Percentiles rank a stretch among this genome's conserved stretches.
Conservation (phyloP, 2,797 vertebrate genomes). For the Coluber constrictor region DNA sequence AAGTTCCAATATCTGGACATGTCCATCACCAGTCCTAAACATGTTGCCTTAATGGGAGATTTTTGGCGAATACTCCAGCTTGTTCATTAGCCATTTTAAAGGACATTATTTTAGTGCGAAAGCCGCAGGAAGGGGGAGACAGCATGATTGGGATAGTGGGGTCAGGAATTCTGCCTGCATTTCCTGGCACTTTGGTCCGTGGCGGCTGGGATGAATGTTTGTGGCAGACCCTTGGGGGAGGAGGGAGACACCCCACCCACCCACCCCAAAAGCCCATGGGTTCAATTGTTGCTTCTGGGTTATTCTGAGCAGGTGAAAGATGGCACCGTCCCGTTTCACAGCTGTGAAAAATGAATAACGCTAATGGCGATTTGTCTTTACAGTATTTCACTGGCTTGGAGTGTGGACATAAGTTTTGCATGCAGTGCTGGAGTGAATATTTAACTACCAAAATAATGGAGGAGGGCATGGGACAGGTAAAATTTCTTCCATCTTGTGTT, state of each 20-base stretch:
- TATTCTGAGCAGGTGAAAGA: neutral
- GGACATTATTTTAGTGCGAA: neutral
- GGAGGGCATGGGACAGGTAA: slow-evolving; percentile 99
- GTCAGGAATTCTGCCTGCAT: neutral
- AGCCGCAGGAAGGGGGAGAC: neutral
- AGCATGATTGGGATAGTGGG: neutral
- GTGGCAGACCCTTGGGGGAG: neutral
- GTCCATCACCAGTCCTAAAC: neutral
- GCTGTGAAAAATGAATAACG: neutral
- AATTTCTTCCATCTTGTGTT: neutral
- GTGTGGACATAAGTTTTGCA: slow-evolving; percentile 99
- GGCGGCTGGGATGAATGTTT: neutral
- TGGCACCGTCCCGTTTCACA: neutral
- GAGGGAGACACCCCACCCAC: neutral
- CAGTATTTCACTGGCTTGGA: slow-evolving; percentile 99
- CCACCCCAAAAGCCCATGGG: neutral
- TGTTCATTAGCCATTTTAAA: neutral
- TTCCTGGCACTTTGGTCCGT: neutral
- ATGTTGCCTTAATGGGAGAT: neutral
- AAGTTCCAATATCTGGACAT: neutral
- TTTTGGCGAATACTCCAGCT: neutral
- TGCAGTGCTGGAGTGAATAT: slow-evolving; percentile 99
- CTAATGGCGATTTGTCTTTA: slow-evolving; percentile 36
- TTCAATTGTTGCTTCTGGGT: neutral
- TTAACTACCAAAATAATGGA: slow-evolving; percentile 99